Evolutionary conservation across 2,888 invertebrate species (phyloP), one percentile per base, ranked within the genome.

Genomic region (Diabrotica balteata): DNA sequence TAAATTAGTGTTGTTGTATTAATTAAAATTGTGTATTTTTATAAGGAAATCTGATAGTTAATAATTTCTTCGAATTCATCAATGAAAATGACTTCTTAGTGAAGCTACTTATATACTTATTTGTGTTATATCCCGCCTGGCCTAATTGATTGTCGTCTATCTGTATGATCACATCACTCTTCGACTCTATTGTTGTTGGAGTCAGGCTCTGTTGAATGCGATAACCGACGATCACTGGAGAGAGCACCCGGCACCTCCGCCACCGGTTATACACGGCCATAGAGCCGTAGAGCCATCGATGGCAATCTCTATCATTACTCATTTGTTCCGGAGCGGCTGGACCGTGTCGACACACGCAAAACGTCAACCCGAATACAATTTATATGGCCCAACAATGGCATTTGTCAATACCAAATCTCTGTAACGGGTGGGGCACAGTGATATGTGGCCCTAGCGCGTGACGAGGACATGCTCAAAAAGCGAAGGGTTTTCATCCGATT

Each of bases 381-480:
- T 81, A 81, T 82, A 78, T 75, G 74, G 70, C 77, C 79, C 78
- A 78, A 81, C 82, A 82, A 82, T 81, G 75, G 81, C 80, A 80
- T 81, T 81, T 81, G 82, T 82, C 82, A 82, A 81, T 81, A 81
- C 78, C 80, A 79, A 81, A 80, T 80, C 80, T 77, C 72, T 77
- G 76, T 72, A 72, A 67, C 76, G 77, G 80, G 78, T 77, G 79
- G 79, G 75, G 76, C 77, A 59, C 68, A 43, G 68, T 80, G 79
- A 80, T 79, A 78, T 79, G 78, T 79, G 73, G 77, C 75, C 68
- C 65, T 68, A 69, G 72, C 76, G 77, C 78, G 78, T 78, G 79
- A 78, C 78, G 75, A 72, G 73, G 75, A 78, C 78, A 69, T 42
- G 63, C 61, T 59, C 63, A 59, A 66, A 64, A 66, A 63, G 59